Base-by-base conservation (phyloP, 2,888 invertebrate species). In the Holacanthella duospinosa region DNA sequence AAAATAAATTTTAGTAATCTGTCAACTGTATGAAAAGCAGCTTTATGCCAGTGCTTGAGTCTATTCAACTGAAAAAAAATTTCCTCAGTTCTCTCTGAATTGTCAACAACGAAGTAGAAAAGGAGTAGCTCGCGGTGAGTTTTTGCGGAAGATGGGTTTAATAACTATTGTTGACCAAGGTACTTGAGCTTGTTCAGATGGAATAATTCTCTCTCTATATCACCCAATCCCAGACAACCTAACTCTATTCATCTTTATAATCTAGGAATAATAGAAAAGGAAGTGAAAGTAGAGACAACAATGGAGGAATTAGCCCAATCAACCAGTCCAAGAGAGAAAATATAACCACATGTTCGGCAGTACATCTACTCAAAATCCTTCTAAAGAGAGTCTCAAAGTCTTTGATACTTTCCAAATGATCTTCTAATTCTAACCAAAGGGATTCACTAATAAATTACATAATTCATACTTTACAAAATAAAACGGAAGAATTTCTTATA, bases 151-250 rank as follows among this genome's bases (percentile, higher is more conserved):
- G 29, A 25, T 3, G 19, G 19, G 59, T 48, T 48, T 48, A 48
- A 48, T 66, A 65, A 65, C 65, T 65, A 60, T 59, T 70, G 70
- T 70, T 70, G 70, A 68, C 70, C 68, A 68, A 70, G 67, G 64
- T 68, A 68, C 68, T 70, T 67, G n/a, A 68, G 66, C 65, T 61
- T 65, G 65, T 64, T 68, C 66, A 60, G 59, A 68, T 61, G 66
- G 68, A 70, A 68, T 70, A 64, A 68, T 70, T 68, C 68, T 64
- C 36, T 12, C 9, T n/a, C n/a, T 36, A 16, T 36, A 36, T 36
- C 36, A 16, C 63, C 64, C 65, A 62, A 29, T 28, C n/a, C 56
- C n/a, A 24, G 29, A 24, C 21, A 21, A 21, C 48, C 48, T 48
- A 21, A 4, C 21, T 48, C 21, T 48, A n/a, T 36, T 36, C 48